Percentiles rank a stretch among this genome's conserved stretches.
phyloP scores from a whole-genome alignment of 1,140 invertebrate genomes.

The Plodia interpunctella region DNA sequence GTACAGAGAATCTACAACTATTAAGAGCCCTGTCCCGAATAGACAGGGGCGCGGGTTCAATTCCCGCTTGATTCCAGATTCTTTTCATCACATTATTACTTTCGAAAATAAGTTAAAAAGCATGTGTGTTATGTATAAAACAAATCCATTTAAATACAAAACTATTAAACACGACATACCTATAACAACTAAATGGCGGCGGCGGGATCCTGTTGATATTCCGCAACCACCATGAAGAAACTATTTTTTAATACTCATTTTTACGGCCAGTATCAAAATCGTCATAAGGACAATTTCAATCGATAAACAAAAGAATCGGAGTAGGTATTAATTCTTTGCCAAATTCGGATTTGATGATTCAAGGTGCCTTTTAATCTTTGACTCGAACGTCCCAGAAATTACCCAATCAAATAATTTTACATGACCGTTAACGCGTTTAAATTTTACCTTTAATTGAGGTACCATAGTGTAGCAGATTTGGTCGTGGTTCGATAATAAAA shows the following conservation, averaged over 20 bases:
- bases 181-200: neutral
- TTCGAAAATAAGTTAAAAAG: no score
- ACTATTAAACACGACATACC: no score
- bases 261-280: neutral
- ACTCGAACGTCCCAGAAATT: conserved; percentile 24
- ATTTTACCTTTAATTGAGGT: conserved; percentile 17
- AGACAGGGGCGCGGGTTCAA: no score
- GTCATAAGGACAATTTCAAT: neutral
- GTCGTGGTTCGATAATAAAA: neutral
- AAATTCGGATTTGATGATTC: conserved; percentile 7
- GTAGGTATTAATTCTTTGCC: conserved; percentile 8
- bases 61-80: no score
- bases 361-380: conserved; percentile 15
- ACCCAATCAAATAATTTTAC: conserved; percentile 29
- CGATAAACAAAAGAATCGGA: neutral
- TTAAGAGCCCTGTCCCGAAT: no score
- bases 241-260: neutral
- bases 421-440: conserved; percentile 14
- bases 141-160: no score
- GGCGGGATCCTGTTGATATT: neutral
- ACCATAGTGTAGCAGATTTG: neutral
- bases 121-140: no score
- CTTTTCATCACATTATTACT: no score
- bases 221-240: neutral
- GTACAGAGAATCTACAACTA: no score